A percentile compares a stretch with the other conserved stretches of the same genome.
Evolutionary conservation across 2,797 vertebrate species (phyloP).

Genomic region (Semaprochilodus insignis): DNA sequence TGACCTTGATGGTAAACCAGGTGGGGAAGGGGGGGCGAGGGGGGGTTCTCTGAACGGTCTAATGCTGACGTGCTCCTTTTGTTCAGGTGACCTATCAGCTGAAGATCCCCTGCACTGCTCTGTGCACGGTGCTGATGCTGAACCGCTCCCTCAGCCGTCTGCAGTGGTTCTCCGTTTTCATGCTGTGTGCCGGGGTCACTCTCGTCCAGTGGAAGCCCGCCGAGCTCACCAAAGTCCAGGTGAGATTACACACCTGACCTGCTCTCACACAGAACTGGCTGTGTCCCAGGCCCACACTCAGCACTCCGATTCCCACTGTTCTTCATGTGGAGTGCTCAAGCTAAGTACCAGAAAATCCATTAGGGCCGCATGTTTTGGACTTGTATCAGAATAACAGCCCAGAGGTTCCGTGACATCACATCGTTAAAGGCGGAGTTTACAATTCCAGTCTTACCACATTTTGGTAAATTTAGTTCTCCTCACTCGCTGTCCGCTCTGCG

Average conservation of each 20-base stretch:
- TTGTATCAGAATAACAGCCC: no score
- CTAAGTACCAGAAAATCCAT: no score
- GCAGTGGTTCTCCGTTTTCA: conserved; percentile 96
- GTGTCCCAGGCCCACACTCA: background rate
- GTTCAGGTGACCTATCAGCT: conserved; percentile 94
- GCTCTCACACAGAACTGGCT: background rate
- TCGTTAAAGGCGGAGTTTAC: no score
- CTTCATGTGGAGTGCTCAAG: no score
- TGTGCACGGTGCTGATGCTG: conserved; percentile 95
- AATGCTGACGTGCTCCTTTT: background rate
- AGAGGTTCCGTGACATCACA: no score
- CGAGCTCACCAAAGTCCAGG: conserved; percentile 91
- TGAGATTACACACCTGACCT: conserved; percentile 51
- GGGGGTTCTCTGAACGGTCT: background rate
- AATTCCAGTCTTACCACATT: no score
- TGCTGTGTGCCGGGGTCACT: conserved; percentile 91
- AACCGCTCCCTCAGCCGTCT: conserved; percentile 88
- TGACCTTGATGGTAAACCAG: background rate
- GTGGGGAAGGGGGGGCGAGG: no score
- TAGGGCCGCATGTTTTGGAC: no score
- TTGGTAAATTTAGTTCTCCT: no score
- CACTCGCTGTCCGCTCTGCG: no score
- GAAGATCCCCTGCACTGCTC: conserved; percentile 96
- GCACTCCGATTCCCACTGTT: background rate
- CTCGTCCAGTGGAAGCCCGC: conserved; percentile 94